Percentiles rank a stretch among this genome's conserved stretches.
These are phyloP conservation scores for Bombyx mandarina DNA, from an alignment of 1,140 invertebrate genomes.

Conservation along the genomic window DNA sequence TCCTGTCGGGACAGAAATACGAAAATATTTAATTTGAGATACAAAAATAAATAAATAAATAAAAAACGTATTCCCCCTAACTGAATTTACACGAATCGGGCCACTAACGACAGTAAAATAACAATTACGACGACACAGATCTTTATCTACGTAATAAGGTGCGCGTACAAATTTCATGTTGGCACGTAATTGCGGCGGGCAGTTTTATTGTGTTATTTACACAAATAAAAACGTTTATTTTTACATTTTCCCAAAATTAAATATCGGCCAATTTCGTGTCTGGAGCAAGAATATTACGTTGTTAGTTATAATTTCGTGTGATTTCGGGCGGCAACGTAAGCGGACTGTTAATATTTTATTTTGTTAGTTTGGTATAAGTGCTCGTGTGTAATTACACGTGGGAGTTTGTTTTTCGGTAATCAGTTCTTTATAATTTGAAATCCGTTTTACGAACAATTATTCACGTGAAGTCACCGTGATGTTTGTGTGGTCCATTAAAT, in stretches of 20 bases:
- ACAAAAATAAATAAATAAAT: conserved; percentile 14
- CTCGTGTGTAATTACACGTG: conserved; percentile 44
- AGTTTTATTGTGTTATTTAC: conserved; percentile 70
- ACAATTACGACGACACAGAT: conserved; percentile 65
- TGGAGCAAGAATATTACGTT: conserved; percentile 38
- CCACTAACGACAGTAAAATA: conserved; percentile 60
- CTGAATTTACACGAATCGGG: conserved; percentile 61
- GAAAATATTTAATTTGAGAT: conserved; percentile 34
- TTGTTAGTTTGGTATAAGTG: conserved; percentile 37
- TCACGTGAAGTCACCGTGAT: too few species aligned
- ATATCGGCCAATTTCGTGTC: conserved; percentile 58
- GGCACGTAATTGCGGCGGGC: conserved; percentile 37
- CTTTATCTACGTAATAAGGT: conserved; percentile 58
- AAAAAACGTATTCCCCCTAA: conserved; percentile 51
- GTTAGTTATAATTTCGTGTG: conserved; percentile 42
- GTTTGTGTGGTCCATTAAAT: too few species aligned
- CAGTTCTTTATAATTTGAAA: conserved; percentile 41
- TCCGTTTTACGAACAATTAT: conserved; percentile 7
- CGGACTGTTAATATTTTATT: conserved; percentile 41
- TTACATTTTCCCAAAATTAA: conserved; percentile 70
- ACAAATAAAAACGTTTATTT: conserved; percentile 71
- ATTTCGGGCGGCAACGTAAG: conserved; percentile 26
- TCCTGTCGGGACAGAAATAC: conserved; percentile 38
- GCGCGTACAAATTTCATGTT: conserved; percentile 50
- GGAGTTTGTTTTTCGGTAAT: conserved; percentile 57